Evolutionary conservation across 1,140 invertebrate species (phyloP), one percentile per base, ranked within the genome.

Genomic region (Latrodectus geometricus): DNA sequence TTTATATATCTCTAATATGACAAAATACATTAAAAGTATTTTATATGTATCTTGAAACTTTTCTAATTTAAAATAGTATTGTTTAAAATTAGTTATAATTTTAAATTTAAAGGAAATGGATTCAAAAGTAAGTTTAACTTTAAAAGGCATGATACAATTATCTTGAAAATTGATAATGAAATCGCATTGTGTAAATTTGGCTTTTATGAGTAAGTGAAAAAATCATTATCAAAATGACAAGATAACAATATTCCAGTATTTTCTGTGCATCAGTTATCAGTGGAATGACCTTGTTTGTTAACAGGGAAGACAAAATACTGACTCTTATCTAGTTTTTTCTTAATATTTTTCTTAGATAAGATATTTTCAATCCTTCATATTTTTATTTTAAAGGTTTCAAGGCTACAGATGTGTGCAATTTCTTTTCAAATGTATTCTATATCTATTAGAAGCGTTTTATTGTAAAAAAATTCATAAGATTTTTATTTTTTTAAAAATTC

Each of bases 201-300:
- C 8, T 4, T 14, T 61, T 61, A 61, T 61, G 54, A 61, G 11
- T 61, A 61, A 61, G 54, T 61, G 8, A 17, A 14, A 17, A 61
- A 56, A 74, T 74, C 69, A 65, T 48, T 35, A 17, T 48, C 54
- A 83, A 35, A 72, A 21, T 50, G 80, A 83, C 74, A 83, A 83
- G 80, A 15, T 8, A 74, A 72, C 49, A 14, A 73, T 65, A 61
- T 35, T 35, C 35, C 35, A 73, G 52, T 74, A 20, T 83, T 56
- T 83, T 65, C 72, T 74, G 80, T 83, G 35, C 70, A 56, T 74
- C 68, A 23, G 70, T 83, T 83, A 83, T 83, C 80, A 83, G 69
- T 83, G 20, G 70, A 50, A 83, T 83, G 80, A 83, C 80, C 80
- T 83, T 83, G 80, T 66, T 72, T 21, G 74, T 23, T 79, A 35